A percentile compares a stretch with the other conserved stretches of the same genome.
These are phyloP conservation scores for Notechis scutatus DNA, from an alignment of 2,113 vertebrate genomes.

Conservation along the genomic window DNA sequence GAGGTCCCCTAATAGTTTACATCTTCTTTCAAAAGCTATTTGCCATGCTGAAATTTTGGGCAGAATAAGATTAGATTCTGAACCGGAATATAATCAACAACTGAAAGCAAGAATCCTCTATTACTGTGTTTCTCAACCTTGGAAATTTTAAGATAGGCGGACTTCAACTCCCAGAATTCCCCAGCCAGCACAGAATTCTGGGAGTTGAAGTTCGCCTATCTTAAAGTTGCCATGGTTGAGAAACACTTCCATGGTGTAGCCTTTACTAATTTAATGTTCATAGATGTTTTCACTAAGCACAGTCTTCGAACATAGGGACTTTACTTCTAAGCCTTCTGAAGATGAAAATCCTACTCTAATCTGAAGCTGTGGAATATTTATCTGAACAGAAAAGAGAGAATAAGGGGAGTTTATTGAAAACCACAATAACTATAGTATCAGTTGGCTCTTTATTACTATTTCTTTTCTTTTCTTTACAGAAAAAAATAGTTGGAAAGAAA, in stretches of 20 bases:
- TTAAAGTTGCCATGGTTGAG: background rate
- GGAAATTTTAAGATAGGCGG: background rate
- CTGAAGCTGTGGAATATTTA: background rate
- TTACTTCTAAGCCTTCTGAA: background rate
- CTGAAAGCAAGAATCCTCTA: background rate
- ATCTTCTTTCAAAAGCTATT: background rate
- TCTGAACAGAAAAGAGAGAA: background rate
- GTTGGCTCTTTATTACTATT: background rate
- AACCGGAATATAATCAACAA: background rate
- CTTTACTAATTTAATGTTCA: background rate
- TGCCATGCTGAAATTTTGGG: background rate
- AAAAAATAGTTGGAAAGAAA: background rate
- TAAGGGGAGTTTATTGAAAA: background rate
- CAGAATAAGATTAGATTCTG: background rate
- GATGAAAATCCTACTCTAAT: background rate
- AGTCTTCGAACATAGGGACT: background rate
- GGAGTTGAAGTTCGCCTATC: background rate
- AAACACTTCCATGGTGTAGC: background rate
- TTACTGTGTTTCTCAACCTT: background rate
- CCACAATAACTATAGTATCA: background rate
- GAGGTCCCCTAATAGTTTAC: background rate
- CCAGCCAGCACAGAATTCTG: background rate
- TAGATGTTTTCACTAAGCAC: background rate
- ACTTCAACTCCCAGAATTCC: background rate
- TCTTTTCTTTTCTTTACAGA: background rate